These are phyloP conservation scores for Strigamia crassipes DNA, from an alignment of 2,888 invertebrate genomes.

Conservation along the genomic window DNA sequence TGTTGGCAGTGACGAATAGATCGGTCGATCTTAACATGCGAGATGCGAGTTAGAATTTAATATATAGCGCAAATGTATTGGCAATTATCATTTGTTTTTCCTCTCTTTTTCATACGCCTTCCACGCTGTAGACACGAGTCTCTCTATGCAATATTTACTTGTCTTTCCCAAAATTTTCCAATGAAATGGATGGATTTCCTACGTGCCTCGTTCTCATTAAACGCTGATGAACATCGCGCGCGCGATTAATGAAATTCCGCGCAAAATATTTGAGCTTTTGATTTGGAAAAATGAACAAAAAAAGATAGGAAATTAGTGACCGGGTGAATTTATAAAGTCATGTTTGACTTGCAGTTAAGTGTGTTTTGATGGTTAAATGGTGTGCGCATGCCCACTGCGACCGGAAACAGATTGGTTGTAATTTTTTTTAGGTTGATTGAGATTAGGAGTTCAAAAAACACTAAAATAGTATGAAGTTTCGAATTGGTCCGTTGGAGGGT, in stretches of 20 bases:
- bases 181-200: slow-evolving; percentile 25
- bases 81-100: slow-evolving; percentile 33
- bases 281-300: not conserved
- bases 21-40: not conserved
- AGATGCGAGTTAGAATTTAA: not conserved
- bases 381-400: too few species aligned
- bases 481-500: too few species aligned
- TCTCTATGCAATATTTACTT: slow-evolving; percentile 20
- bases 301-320: too few species aligned
- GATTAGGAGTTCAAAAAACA: too few species aligned
- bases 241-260: slow-evolving; percentile 33
- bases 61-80: not conserved
- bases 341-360: too few species aligned
- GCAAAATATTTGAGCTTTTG: not conserved
- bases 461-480: too few species aligned
- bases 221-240: not conserved
- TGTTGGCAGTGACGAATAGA: not conserved
- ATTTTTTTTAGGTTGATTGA: too few species aligned
- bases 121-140: not conserved
- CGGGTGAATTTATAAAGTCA: not conserved
- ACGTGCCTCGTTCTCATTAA: slow-evolving; percentile 29
- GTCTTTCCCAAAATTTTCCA: slow-evolving; percentile 16
- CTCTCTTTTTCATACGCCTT: not conserved
- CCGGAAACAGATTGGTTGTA: too few species aligned
- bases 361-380: too few species aligned